These are phyloP conservation scores for Pteruthius melanotis DNA, from an alignment of 2,113 vertebrate species.

Conservation along the genomic window DNA sequence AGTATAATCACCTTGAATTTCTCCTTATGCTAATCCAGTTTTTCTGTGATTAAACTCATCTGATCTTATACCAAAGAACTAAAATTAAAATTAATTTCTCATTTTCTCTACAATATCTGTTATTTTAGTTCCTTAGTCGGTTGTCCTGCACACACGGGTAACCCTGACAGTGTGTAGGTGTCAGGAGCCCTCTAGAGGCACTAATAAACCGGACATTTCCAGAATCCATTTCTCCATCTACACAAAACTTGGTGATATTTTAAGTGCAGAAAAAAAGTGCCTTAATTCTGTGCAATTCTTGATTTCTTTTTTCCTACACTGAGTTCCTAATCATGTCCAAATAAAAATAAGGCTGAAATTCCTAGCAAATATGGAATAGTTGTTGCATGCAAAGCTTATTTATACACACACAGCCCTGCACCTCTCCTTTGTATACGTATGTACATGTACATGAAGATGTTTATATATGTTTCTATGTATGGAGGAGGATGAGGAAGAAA, in stretches of 20 bases:
- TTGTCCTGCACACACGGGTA: neutral
- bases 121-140: neutral
- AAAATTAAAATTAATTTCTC: neutral
- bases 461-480: neutral
- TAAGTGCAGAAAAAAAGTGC: neutral
- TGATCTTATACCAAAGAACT: neutral
- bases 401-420: neutral
- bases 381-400: neutral
- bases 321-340: neutral
- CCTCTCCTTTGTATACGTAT: neutral
- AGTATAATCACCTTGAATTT: neutral
- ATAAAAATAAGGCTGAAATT: neutral
- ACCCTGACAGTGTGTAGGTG: neutral
- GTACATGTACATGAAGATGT: neutral
- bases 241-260: neutral
- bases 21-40: neutral
- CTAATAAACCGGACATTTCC: neutral
- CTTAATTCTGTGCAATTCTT: neutral
- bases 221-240: neutral
- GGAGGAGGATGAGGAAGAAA: neutral
- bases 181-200: slow-evolving; percentile 52
- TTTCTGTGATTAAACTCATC: neutral
- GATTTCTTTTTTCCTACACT: neutral
- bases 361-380: neutral
- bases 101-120: neutral